Evolutionary conservation across 2,113 vertebrate species (phyloP), one percentile per base, ranked within the genome.

Genomic region (Thamnaconus septentrionalis): DNA sequence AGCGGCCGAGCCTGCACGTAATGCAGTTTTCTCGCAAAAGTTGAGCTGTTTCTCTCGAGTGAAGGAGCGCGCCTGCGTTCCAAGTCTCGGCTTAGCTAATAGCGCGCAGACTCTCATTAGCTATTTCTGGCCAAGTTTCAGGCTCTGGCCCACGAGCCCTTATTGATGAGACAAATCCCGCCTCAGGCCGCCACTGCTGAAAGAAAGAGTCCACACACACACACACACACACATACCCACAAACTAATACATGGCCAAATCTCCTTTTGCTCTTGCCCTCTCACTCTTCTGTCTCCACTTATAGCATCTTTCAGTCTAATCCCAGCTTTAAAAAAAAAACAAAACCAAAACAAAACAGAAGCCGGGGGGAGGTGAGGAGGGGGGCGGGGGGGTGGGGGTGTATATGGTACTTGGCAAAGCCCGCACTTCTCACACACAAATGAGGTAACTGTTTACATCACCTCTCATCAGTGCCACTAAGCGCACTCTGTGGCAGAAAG

Each of bases 51-150:
- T 66, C 72, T 31, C 18, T 59, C 44, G 69, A 75, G 74, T 87
- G 79, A 89, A 85, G 88, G 86, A 89, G 18, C 18, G 18, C 85
- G 83, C 65, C 88, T 82, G 81, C 40, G 62, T 80, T 85, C 77
- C 54, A 31, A 75, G 77, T 72, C 53, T 59, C 72, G 78, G 75
- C 82, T 78, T 72, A 78, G 77, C 79, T 88, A 85, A 87, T 83
- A 76, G 85, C 56, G 64, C 69, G 63, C 64, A 75, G 60, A 66
- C 78, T 62, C 66, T 87, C 83, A 85, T 89, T 86, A 89, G 82
- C 78, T 66, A 54, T 76, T 77, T 76, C 71, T 78, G 77, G 69
- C 81, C 67, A 78, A 55, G 68, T 67, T 76, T 84, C 68, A 79
- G 74, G 66, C 71, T 78, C 69, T 80, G 45, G 49, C 77, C 74